phyloP scores from a whole-genome alignment of 2,888 invertebrate species.

The Petrophora chlorosata region DNA sequence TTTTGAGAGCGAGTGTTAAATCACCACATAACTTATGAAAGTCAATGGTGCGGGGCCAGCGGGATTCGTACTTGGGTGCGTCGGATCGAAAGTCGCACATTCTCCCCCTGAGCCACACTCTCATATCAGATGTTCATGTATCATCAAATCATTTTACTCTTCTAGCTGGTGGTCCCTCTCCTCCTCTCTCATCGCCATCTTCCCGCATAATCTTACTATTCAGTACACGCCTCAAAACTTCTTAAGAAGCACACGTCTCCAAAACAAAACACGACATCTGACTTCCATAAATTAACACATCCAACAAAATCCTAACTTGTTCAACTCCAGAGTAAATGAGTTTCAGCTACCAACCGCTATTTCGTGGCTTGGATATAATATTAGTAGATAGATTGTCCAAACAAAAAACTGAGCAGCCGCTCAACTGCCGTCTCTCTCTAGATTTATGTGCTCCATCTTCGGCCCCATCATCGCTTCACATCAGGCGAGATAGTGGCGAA shows the following conservation, averaged over 20 bases:
- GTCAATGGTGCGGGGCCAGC: too few relatives aligned
- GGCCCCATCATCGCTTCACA: too few relatives aligned
- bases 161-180: neutral
- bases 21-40: too few relatives aligned
- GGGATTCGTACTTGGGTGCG: too few relatives aligned
- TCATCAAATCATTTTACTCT: neutral
- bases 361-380: neutral
- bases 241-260: conserved; percentile 26
- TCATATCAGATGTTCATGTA: too few relatives aligned
- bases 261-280: conserved; percentile 39
- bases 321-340: conserved; percentile 43
- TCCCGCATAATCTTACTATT: conserved; percentile 10
- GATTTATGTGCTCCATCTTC: too few relatives aligned
- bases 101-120: too few relatives aligned
- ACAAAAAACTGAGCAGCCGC: too few relatives aligned
- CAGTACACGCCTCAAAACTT: conserved; percentile 12
- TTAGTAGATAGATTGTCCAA: neutral
- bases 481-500: too few relatives aligned
- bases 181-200: conserved; percentile 7
- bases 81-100: too few relatives aligned
- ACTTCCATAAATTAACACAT: conserved; percentile 51
- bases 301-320: conserved; percentile 51
- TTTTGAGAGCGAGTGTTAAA: too few relatives aligned
- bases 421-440: too few relatives aligned
- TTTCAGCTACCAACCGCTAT: conserved; percentile 7